Percentiles rank a stretch among this genome's conserved stretches.
These are phyloP conservation scores for Fratercula arctica DNA, from an alignment of 2,797 vertebrate species.

Conservation along the genomic window DNA sequence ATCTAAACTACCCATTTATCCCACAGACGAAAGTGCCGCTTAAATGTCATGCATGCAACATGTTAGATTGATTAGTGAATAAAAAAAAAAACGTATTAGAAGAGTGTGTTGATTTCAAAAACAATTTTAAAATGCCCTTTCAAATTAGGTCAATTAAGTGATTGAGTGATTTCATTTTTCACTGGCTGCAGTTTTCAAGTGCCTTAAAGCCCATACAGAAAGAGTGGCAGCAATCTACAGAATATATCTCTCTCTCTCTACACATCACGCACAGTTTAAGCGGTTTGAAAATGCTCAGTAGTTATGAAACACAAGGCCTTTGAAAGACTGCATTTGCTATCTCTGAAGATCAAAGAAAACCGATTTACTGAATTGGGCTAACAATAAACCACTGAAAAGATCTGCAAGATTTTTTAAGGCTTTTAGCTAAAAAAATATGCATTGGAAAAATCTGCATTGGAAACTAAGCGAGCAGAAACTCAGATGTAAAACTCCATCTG, in stretches of 20 bases:
- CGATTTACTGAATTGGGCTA: rapidly evolving
- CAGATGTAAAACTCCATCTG: neutral
- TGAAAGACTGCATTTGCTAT: neutral
- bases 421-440: neutral
- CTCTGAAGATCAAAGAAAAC: conserved; percentile 1
- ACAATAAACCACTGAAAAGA: neutral
- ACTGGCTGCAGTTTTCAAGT: neutral
- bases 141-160: neutral
- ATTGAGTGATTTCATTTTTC: neutral
- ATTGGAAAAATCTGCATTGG: neutral
- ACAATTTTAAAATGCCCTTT: neutral
- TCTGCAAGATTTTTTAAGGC: neutral
- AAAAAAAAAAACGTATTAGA: neutral
- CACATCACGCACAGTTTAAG: neutral
- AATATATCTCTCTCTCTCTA: no score
- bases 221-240: neutral
- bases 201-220: neutral
- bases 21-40: neutral
- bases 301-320: neutral
- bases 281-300: neutral
- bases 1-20: neutral
- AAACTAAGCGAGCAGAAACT: neutral
- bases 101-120: neutral
- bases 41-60: conserved; percentile 38
- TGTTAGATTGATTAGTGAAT: neutral